A percentile compares a stretch with the other conserved stretches of the same genome.
Conservation (phyloP, 1,140 invertebrate species). For the Xylocopa sonorina region DNA sequence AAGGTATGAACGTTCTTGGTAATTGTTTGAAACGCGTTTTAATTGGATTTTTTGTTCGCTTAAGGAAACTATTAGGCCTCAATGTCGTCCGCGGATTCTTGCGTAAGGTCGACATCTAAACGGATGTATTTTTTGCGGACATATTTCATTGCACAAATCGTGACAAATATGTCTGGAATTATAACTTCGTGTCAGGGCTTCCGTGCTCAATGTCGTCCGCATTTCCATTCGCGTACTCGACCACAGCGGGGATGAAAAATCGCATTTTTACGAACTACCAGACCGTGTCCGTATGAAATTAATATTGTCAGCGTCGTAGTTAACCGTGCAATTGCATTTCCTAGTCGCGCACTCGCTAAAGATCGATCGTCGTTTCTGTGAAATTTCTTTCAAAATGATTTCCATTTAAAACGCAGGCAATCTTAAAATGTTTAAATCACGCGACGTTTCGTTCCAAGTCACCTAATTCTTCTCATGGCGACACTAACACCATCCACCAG, state of each 20-base stretch:
- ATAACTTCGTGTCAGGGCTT: background rate
- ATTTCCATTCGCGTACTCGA: slow-evolving; percentile 18
- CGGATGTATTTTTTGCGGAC: background rate
- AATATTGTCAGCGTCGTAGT: slow-evolving; percentile 17
- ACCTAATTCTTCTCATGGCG: too few species aligned
- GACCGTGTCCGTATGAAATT: slow-evolving; percentile 41
- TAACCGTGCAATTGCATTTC: slow-evolving; percentile 27
- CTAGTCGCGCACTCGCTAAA: background rate
- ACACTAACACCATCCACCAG: too few species aligned
- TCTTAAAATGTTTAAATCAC: too few species aligned
- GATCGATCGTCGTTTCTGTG: background rate
- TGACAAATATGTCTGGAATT: background rate
- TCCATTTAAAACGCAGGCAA: too few species aligned
- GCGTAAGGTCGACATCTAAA: background rate
- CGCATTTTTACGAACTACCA: slow-evolving; percentile 18
- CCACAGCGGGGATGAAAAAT: slow-evolving; percentile 7
- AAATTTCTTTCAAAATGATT: too few species aligned
- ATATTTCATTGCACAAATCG: background rate
- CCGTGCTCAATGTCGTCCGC: slow-evolving; percentile 19
- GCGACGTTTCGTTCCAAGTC: too few species aligned
- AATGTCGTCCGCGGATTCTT: background rate
- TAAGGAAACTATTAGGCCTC: background rate
- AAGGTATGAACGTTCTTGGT: too few species aligned
- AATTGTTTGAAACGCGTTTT: too few species aligned
- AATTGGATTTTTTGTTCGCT: background rate